Conservation (phyloP, 2,797 vertebrate species). For the Hafferia zeledoni region DNA sequence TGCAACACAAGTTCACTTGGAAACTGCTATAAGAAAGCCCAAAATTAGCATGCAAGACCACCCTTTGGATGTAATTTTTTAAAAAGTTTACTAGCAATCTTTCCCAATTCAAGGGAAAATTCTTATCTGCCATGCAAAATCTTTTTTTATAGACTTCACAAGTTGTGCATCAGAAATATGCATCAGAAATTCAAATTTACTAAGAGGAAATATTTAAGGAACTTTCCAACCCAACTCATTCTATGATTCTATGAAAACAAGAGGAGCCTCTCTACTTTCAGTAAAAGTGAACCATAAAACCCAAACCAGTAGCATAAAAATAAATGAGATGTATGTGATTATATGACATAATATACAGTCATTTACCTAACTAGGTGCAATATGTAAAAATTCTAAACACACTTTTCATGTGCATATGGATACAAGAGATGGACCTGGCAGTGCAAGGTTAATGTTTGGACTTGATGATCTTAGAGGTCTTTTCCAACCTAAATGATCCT, state of each 20-base stretch:
- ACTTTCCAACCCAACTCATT: neutral
- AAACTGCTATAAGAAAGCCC: neutral
- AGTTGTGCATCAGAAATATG: neutral
- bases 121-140: neutral
- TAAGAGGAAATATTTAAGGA: constrained; percentile 13
- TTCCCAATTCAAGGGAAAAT: neutral
- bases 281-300: neutral
- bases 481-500: neutral
- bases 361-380: neutral
- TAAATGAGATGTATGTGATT: neutral
- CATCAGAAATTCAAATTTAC: constrained; percentile 14
- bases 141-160: neutral
- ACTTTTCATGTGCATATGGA: neutral
- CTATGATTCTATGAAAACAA: neutral
- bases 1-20: neutral
- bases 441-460: neutral
- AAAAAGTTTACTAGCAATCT: neutral
- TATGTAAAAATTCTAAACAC: neutral
- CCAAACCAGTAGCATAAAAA: neutral
- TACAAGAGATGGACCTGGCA: neutral
- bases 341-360: neutral
- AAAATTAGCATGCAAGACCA: neutral
- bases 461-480: neutral
- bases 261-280: neutral
- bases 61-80: neutral